Base-by-base conservation (phyloP, 2,113 vertebrate genomes). In the Malurus cyaneus region DNA sequence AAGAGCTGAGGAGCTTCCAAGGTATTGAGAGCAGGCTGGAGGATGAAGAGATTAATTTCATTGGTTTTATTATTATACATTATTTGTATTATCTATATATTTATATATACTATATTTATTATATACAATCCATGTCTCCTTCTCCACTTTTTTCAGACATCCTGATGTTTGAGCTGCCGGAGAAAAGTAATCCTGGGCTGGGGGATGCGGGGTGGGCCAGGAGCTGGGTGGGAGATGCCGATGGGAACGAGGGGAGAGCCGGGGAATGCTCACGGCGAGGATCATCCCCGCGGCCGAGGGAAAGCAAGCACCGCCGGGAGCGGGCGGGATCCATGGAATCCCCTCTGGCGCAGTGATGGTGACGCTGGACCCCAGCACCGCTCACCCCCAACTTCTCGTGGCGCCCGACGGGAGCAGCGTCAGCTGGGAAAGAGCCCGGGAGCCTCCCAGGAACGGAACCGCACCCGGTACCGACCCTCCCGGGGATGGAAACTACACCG, bases 131-230 rank as follows among this genome's bases (percentile, higher is more conserved):
- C 8, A 1, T 1, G 7, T 26, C 44, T n/a, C 26, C 17, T n/a
- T 31, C n/a, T 59, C 50, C 39, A 16, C 19, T 15, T 52, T 17
- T 69, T 41, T 18, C 14, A 95, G 94, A 95, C 14, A 13, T 71
- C 72, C 78, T 95, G 81, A 61, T 56, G 81, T 95, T 95, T 0
- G 89, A 95, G 62, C 52, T 94, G 81, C 89, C 89, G 0, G 89
- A 92, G 18, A 94, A 92, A 69, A 47, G 94, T 95, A 12, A 94
- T 74, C 16, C 84, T 2, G n/a, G 39, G 26, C 1, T 3, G 47
- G 25, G 41, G 86, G 73, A 10, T 12, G 21, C 25, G 44, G 13
- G 42, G 11, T 21, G 31, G 29, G 39, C 28, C 36, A 12, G 6
- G 39, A 39, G 47, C 67, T 23, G 41, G 34, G 18, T 1, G 76